These are phyloP conservation scores for Sciurus vulgaris DNA, from an alignment of 2,797 vertebrate genomes.

Conservation along the genomic window DNA sequence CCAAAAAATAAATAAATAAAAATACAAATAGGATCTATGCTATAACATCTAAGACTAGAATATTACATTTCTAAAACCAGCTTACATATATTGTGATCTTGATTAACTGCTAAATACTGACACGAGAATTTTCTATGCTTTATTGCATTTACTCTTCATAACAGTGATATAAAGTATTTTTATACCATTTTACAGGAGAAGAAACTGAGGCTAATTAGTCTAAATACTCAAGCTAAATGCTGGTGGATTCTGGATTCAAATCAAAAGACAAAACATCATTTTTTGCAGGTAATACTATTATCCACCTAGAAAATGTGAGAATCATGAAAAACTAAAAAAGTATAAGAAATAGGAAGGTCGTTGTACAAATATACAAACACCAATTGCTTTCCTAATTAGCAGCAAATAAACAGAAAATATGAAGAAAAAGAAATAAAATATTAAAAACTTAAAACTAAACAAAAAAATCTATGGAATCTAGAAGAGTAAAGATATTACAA, in stretches of 20 bases:
- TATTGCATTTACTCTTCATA: not conserved
- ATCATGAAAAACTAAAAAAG: not conserved
- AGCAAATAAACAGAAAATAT: not conserved
- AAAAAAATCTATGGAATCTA: not conserved
- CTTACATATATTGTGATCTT: not conserved
- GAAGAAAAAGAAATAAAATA: constrained; percentile 28
- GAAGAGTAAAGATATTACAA: not conserved
- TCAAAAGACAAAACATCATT: not conserved
- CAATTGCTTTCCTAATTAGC: not conserved
- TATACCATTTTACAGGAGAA: not conserved
- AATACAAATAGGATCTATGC: not conserved
- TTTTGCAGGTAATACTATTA: not conserved
- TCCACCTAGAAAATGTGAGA: not conserved
- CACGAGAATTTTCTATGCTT: not conserved
- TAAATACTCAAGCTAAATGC: not conserved
- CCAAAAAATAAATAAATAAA: not conserved
- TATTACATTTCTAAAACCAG: not conserved
- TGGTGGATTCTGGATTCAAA: not conserved
- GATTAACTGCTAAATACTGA: not conserved
- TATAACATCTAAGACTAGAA: not conserved
- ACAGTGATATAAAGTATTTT: not conserved
- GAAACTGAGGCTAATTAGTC: not conserved
- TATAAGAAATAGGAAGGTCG: not conserved
- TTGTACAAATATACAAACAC: constrained; percentile 14
- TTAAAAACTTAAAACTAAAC: not conserved